These are phyloP conservation scores for Hypanus sabinus DNA, from an alignment of 2,113 vertebrate species.

Conservation along the genomic window DNA sequence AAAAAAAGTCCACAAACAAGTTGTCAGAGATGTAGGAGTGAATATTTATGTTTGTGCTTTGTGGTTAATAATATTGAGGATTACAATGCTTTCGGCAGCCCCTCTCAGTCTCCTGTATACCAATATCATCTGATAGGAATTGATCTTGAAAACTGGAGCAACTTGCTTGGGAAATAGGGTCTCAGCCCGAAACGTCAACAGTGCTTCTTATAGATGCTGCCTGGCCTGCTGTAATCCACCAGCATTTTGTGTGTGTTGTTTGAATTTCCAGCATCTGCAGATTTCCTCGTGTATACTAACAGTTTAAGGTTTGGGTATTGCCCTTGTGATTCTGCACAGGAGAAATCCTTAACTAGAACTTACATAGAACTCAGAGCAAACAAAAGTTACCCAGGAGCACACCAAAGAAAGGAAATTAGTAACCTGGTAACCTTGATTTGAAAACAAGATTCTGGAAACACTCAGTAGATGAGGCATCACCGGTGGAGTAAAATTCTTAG, in stretches of 20 bases:
- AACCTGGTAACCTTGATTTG: neutral
- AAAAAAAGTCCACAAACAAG: neutral
- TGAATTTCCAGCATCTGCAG: too few species aligned
- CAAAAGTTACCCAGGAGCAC: neutral
- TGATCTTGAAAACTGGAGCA: neutral
- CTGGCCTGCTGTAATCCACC: too few species aligned
- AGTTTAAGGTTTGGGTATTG: neutral
- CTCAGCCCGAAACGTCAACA: too few species aligned
- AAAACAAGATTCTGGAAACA: neutral
- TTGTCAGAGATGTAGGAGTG: neutral
- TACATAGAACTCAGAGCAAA: neutral
- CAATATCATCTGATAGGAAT: neutral
- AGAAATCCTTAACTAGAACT: neutral
- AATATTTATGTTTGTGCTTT: neutral
- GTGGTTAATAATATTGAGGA: neutral
- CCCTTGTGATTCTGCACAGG: neutral
- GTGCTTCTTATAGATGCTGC: too few species aligned
- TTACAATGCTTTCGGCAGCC: neutral
- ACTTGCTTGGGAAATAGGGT: neutral
- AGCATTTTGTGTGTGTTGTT: too few species aligned
- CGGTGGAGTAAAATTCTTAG: neutral
- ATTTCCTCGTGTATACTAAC: too few species aligned
- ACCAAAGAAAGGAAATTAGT: neutral
- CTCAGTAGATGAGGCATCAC: too few species aligned
- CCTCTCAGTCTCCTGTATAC: neutral